Evolutionary conservation across 1,140 invertebrate genomes (phyloP).

Genomic region (Luehdorfia chinensis): DNA sequence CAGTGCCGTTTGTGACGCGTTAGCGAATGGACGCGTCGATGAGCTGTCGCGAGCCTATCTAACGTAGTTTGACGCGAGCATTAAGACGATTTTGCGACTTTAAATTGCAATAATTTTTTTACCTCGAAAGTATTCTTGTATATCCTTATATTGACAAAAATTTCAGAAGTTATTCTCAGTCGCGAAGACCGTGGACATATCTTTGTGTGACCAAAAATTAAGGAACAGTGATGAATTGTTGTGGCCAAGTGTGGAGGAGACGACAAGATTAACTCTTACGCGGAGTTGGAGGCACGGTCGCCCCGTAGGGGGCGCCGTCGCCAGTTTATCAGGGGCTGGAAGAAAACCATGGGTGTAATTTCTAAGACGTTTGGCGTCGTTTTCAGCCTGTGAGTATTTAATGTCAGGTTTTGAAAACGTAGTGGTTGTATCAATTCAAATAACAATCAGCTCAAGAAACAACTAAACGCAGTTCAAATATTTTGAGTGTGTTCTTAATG

Average conservation of each 20-base stretch:
- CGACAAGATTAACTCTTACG: conserved; percentile 68
- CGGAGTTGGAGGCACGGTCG: conserved; percentile 52
- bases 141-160: background rate
- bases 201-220: background rate
- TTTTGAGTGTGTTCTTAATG: no score
- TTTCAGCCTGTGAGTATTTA: conserved; percentile 85
- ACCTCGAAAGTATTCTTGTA: background rate
- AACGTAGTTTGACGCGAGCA: background rate
- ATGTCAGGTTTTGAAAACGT: no score
- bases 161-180: background rate
- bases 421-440: no score
- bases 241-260: conserved; percentile 23
- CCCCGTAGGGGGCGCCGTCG: conserved; percentile 63
- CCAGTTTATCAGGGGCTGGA: conserved; percentile 72
- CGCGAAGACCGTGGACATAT: no score
- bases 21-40: background rate
- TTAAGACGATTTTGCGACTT: conserved; percentile 2
- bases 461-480: no score
- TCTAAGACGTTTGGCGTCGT: conserved; percentile 84
- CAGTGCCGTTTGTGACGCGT: conserved; percentile 6
- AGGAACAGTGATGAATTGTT: conserved; percentile 46
- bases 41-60: background rate
- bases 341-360: conserved; percentile 82
- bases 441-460: no score
- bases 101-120: background rate